phyloP scores from a whole-genome alignment of 2,113 vertebrate species.

The Brachyhypopomus gauderio region DNA sequence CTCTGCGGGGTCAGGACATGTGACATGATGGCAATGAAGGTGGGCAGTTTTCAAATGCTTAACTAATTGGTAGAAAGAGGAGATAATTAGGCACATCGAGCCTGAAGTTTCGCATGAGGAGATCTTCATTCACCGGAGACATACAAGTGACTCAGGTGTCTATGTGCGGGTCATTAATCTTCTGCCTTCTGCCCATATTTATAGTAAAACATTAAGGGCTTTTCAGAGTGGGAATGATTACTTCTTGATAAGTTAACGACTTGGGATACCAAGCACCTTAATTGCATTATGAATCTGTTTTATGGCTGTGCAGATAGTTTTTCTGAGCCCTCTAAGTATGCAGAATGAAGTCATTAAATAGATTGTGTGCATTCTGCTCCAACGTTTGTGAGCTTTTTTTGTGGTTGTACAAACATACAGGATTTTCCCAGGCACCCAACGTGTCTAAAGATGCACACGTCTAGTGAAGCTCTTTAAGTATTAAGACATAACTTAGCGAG shows the following conservation, averaged over 20 bases:
- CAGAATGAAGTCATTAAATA: slow-evolving; percentile 19
- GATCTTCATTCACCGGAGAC: slow-evolving; percentile 26
- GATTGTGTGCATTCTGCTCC: neutral
- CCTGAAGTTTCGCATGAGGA: slow-evolving; percentile 36
- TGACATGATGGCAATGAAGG: slow-evolving; percentile 35
- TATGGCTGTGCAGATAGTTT: slow-evolving; percentile 15
- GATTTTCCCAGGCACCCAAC: neutral
- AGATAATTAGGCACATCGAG: slow-evolving; percentile 46
- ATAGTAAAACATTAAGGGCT: slow-evolving; percentile 24
- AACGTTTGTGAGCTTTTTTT: slow-evolving; percentile 2
- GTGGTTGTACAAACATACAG: slow-evolving; percentile 1
- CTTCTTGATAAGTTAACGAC: slow-evolving; percentile 38
- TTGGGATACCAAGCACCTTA: slow-evolving; percentile 18
- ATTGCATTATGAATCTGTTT: slow-evolving; percentile 47
- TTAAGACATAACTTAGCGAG: neutral
- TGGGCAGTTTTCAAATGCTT: slow-evolving; percentile 41
- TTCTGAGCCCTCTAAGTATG: slow-evolving; percentile 9
- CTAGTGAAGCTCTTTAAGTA: neutral
- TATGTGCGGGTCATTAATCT: slow-evolving; percentile 53
- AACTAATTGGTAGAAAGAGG: slow-evolving; percentile 50
- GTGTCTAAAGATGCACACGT: neutral
- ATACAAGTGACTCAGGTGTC: slow-evolving; percentile 43
- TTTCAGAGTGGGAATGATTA: slow-evolving; percentile 43
- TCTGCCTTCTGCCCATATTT: slow-evolving; percentile 26
- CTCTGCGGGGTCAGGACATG: slow-evolving; percentile 15